phyloP scores from a whole-genome alignment of 2,888 invertebrate genomes.

The Acanthosepion lycidas region DNA sequence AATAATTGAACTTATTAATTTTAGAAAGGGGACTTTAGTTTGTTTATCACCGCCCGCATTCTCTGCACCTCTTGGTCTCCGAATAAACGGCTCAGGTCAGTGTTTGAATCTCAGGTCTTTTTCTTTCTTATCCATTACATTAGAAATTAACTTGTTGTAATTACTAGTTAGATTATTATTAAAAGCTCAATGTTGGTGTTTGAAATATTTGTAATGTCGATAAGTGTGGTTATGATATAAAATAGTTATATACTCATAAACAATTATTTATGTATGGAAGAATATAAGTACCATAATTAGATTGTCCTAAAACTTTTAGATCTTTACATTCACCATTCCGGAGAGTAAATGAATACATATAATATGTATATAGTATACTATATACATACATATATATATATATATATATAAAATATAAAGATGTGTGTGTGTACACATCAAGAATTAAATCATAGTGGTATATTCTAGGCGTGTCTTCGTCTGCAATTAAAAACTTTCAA shows the following conservation, averaged over 20 bases:
- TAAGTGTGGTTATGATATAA: neutral
- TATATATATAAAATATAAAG: too few relatives aligned
- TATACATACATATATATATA: too few relatives aligned
- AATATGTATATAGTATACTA: too few relatives aligned
- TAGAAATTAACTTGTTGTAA: neutral
- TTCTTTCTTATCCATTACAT: neutral
- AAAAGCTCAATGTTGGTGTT: neutral
- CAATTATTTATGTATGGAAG: slow-evolving; percentile 10
- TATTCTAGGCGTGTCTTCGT: neutral
- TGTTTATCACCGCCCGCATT: neutral
- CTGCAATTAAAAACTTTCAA: neutral
- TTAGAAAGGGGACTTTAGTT: neutral
- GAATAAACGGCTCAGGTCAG: neutral
- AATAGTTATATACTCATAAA: neutral
- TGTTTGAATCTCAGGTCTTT: neutral
- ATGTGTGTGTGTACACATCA: too few relatives aligned
- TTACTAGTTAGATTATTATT: neutral
- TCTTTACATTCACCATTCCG: neutral
- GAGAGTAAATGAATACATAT: too few relatives aligned
- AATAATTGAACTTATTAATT: too few relatives aligned
- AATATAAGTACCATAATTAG: neutral
- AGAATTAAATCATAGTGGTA: neutral
- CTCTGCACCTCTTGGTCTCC: neutral
- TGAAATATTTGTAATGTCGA: neutral
- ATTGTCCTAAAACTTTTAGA: neutral